Percentiles rank a stretch among this genome's conserved stretches.
phyloP scores from a whole-genome alignment of 2,888 invertebrate genomes.

The Ophonus ardosiacus region DNA sequence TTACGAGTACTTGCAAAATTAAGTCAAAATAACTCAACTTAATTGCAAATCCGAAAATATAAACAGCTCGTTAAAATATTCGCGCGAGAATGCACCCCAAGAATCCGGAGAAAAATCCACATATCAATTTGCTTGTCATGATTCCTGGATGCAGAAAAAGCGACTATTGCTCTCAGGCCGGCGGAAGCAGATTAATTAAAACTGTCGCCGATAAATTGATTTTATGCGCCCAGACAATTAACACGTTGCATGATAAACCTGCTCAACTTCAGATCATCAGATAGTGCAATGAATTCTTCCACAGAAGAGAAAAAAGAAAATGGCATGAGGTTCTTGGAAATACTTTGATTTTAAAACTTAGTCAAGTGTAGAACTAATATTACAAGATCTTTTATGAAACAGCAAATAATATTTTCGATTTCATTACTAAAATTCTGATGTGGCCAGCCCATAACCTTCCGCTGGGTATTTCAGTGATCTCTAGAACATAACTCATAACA shows the following conservation, averaged over 20 bases:
- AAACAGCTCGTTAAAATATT: conserved; percentile 48
- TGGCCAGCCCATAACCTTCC: too few relatives aligned
- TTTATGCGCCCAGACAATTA: conserved; percentile 47
- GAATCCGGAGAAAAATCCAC: conserved; percentile 35
- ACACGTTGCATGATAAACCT: conserved; percentile 41
- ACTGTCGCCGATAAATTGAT: conserved; percentile 46
- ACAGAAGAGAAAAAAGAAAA: too few relatives aligned
- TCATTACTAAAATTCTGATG: too few relatives aligned
- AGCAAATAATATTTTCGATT: too few relatives aligned
- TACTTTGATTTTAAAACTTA: too few relatives aligned
- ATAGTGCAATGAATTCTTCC: background rate
- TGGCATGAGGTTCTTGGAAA: too few relatives aligned
- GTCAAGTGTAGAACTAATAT: too few relatives aligned
- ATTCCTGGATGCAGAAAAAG: conserved; percentile 29
- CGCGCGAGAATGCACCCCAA: conserved; percentile 38
- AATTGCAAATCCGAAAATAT: conserved; percentile 50
- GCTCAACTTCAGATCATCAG: background rate
- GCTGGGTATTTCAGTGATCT: too few relatives aligned
- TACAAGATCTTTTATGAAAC: too few relatives aligned
- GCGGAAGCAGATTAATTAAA: conserved; percentile 51
- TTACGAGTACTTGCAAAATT: conserved; percentile 50
- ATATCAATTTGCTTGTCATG: conserved; percentile 39
- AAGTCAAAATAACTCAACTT: conserved; percentile 40
- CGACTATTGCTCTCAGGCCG: conserved; percentile 2
- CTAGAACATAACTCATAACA: too few relatives aligned